A percentile compares a stretch with the other conserved stretches of the same genome.
These are phyloP conservation scores for Stenotaenia linearis DNA, from an alignment of 2,888 invertebrate species.

Conservation along the genomic window DNA sequence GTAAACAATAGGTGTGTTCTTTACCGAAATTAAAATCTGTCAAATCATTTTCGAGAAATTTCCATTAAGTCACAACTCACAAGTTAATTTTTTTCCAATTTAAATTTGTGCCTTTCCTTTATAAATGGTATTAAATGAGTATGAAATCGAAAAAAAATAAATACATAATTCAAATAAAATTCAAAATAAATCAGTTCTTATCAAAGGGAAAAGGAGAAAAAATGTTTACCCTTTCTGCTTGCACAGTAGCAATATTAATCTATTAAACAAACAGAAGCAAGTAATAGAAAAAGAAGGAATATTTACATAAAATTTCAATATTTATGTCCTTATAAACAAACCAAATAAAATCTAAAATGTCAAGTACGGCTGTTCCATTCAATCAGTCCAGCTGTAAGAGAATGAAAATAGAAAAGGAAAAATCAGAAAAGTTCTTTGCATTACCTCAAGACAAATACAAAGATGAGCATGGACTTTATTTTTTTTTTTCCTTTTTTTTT, in stretches of 20 bases:
- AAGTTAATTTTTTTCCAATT: too few relatives aligned
- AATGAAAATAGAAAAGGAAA: not conserved
- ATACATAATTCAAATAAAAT: not conserved
- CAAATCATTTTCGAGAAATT: too few relatives aligned
- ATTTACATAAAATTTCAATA: conserved; percentile 5
- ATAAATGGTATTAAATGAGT: not conserved
- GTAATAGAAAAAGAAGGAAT: not conserved
- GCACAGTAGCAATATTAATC: not conserved
- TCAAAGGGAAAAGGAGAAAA: not conserved
- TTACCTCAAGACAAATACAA: not conserved
- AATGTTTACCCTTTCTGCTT: not conserved
- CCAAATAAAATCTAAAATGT: conserved; percentile 10
- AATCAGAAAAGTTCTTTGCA: not conserved
- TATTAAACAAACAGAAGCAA: not conserved
- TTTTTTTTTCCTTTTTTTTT: not conserved
- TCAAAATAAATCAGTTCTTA: not conserved
- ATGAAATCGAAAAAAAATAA: not conserved
- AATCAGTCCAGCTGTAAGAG: not conserved
- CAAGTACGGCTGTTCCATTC: not conserved
- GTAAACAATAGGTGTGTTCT: too few relatives aligned
- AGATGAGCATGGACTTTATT: not conserved
- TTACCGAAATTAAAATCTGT: too few relatives aligned
- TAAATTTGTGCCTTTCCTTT: not conserved
- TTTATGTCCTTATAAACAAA: not conserved
- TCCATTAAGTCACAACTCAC: too few relatives aligned